Evolutionary conservation across 2,113 vertebrate genomes (phyloP), one percentile per base, ranked within the genome.

Genomic region (Oryzias woworae): DNA sequence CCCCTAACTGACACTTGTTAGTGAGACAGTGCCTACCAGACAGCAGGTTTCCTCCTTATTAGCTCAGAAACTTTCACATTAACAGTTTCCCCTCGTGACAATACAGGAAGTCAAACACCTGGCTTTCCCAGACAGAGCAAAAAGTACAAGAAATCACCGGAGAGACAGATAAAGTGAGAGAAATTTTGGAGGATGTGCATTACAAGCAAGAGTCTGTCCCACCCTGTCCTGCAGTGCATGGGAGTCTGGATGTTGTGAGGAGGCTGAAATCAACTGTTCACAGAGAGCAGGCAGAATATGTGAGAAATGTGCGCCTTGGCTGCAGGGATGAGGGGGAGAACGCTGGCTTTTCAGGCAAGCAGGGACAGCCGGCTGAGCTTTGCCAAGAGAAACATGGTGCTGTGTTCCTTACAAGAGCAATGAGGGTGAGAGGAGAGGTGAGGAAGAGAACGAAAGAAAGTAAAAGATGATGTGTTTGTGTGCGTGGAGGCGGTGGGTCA

Each of bases 351-450:
- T 91, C 75, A 91, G 86, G 90, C 91, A 90, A 75, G 83, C 80
- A 88, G 92, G 89, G 92, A 92, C 89, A 89, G 87, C 90, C 83
- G 87, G 77, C 76, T 79, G 84, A 91, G 89, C 89, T 91, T 89
- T 92, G 90, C 92, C 92, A 92, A 92, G 72, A 92, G 88, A 87
- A 92, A 92, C 88, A 91, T 66, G 80, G 88, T 53, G 80, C 85
- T 88, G 69, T 87, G 84, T 87, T 88, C 83, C 69, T 82, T 66
- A 73, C 76, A 82, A 85, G 86, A 87, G 80, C 82, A 77, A 78
- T 80, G 77, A 81, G 81, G 82, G 56, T 75, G 75, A 83, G 63
- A 75, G 66, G 78, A 53, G 68, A 77, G 75, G 62, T 66, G 80
- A 68, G 65, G 71, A 71, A 66, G 48, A 18, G 36, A 69, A 60